Conservation (phyloP, 2,888 invertebrate species). For the Epistrophe grossulariae region DNA sequence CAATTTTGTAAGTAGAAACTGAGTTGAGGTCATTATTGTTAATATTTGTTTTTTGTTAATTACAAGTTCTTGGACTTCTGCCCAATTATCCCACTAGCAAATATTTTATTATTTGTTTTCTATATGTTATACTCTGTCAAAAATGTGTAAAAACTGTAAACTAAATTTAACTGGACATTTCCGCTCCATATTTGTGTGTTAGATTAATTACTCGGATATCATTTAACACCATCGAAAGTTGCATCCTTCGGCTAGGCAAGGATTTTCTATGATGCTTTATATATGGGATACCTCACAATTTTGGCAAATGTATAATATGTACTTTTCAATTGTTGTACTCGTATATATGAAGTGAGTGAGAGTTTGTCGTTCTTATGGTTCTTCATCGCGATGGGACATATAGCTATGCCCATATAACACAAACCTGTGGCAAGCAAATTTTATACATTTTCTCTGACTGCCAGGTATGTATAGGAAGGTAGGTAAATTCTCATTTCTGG, state of each 20-base stretch:
- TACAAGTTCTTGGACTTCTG: constrained; percentile 1
- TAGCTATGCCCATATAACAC: constrained; percentile 13
- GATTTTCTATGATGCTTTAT: background rate
- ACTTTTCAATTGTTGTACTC: background rate
- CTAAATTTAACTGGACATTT: constrained; percentile 57
- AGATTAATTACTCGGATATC: constrained; percentile 73
- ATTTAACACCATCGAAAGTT: constrained; percentile 75
- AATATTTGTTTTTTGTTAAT: background rate
- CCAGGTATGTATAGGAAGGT: too few species aligned
- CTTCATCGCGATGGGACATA: constrained; percentile 7
- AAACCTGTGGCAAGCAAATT: constrained; percentile 12
- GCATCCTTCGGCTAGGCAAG: constrained; percentile 52
- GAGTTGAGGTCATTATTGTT: too few species aligned
- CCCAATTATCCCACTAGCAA: constrained; percentile 26
- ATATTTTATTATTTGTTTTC: constrained; percentile 8
- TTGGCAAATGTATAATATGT: constrained; percentile 35
- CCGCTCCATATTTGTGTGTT: constrained; percentile 64
- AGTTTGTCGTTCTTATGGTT: constrained; percentile 9
- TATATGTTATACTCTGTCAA: constrained; percentile 33
- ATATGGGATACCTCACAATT: constrained; percentile 26
- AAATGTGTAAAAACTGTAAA: constrained; percentile 31
- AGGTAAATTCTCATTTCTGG: background rate
- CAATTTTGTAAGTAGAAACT: too few species aligned
- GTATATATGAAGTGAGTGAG: background rate
- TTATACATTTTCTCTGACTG: constrained; percentile 2